Percentiles rank a stretch among this genome's conserved stretches.
These are phyloP conservation scores for Halcyon senegalensis DNA, from an alignment of 2,113 vertebrate species.

Conservation along the genomic window DNA sequence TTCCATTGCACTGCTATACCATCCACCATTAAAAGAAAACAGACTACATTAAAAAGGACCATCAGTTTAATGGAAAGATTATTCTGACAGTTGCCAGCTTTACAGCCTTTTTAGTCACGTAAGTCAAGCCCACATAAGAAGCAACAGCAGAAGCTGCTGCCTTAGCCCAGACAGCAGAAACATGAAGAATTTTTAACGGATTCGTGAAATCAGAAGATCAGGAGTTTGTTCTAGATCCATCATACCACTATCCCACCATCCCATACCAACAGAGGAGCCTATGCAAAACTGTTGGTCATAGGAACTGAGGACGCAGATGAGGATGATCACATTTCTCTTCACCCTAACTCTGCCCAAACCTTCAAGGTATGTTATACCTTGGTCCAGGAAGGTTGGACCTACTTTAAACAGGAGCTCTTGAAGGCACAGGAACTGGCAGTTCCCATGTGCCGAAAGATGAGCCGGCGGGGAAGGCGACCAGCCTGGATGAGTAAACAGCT, in stretches of 20 bases:
- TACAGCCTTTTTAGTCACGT: background rate
- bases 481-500: no score
- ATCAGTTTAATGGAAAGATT: constrained; percentile 60
- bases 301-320: background rate
- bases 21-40: constrained; percentile 60
- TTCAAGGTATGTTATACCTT: background rate
- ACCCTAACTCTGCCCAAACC: background rate
- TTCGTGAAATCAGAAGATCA: background rate
- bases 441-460: no score
- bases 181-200: background rate
- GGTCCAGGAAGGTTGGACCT: no score
- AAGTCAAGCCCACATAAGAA: background rate
- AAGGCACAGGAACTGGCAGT: no score
- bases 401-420: no score
- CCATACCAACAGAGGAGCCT: background rate
- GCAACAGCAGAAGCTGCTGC: background rate
- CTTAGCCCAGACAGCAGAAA: background rate
- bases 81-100: constrained; percentile 37
- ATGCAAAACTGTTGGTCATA: background rate
- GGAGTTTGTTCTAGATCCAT: background rate
- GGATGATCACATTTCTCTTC: background rate
- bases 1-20: constrained; percentile 40
- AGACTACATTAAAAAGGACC: constrained; percentile 17
- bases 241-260: background rate
- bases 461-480: no score